Percentiles rank a stretch among this genome's conserved stretches.
phyloP scores from a whole-genome alignment of 2,113 vertebrate genomes.

The Sturnus vulgaris region DNA sequence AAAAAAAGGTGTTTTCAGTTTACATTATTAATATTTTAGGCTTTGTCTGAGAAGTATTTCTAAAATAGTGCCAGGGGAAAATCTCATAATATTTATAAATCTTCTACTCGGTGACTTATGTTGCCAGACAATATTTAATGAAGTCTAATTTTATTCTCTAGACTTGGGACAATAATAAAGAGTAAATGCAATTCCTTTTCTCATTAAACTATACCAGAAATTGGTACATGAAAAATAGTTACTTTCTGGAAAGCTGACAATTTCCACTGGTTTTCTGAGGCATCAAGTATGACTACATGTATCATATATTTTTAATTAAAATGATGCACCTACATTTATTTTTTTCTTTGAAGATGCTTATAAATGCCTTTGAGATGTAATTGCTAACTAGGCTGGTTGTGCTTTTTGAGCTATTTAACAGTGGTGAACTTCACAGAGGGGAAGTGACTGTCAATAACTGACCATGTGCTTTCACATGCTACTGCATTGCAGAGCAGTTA shows the following conservation, averaged over 20 bases:
- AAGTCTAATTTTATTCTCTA: background rate
- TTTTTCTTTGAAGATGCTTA: background rate
- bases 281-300: background rate
- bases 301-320: background rate
- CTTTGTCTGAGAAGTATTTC: background rate
- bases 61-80: background rate
- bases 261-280: background rate
- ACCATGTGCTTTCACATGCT: background rate
- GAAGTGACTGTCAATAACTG: background rate
- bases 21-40: background rate
- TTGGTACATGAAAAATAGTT: background rate
- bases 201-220: background rate
- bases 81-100: background rate
- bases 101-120: fast-evolving
- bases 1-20: background rate
- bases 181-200: background rate
- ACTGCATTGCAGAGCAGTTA: fast-evolving
- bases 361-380: background rate
- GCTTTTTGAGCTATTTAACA: background rate
- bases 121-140: background rate
- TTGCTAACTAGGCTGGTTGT: background rate
- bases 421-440: background rate
- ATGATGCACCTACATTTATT: background rate
- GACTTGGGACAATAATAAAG: background rate
- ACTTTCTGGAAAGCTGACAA: background rate